Evolutionary conservation across 2,113 vertebrate species (phyloP).

Genomic region (Erythrolamprus reginae): DNA sequence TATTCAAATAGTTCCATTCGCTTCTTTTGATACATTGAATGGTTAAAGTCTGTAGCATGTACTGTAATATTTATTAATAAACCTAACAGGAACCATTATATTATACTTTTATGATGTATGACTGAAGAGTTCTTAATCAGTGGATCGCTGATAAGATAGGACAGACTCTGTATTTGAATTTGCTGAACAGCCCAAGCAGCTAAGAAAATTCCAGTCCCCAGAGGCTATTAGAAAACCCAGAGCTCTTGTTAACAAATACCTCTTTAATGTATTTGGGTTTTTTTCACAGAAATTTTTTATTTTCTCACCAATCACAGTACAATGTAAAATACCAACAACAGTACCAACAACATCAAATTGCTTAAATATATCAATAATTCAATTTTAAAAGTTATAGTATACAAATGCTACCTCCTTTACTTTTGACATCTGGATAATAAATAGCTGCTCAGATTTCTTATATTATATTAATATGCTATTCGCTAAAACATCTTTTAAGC

Average conservation of each 20-base stretch:
- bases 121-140: slow-evolving; percentile 16
- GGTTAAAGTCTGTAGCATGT: background rate
- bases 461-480: no score
- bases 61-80: background rate
- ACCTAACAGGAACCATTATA: slow-evolving; percentile 27
- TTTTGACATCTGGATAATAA: no score
- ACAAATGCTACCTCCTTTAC: no score
- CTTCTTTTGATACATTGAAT: background rate
- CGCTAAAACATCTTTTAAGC: no score
- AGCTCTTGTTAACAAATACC: slow-evolving; percentile 8
- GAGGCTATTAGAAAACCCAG: slow-evolving; percentile 13
- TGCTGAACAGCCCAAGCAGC: slow-evolving; percentile 25
- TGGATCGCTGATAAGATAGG: background rate
- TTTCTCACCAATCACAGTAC: no score
- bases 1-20: background rate
- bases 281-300: no score
- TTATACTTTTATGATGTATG: background rate
- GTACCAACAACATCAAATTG: no score
- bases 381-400: no score
- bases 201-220: background rate
- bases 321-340: no score
- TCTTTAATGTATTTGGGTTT: slow-evolving; percentile 62
- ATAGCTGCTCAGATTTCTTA: no score
- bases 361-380: no score
- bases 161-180: slow-evolving; percentile 3